phyloP scores from a whole-genome alignment of 2,888 invertebrate genomes.

The Drepana falcataria region DNA sequence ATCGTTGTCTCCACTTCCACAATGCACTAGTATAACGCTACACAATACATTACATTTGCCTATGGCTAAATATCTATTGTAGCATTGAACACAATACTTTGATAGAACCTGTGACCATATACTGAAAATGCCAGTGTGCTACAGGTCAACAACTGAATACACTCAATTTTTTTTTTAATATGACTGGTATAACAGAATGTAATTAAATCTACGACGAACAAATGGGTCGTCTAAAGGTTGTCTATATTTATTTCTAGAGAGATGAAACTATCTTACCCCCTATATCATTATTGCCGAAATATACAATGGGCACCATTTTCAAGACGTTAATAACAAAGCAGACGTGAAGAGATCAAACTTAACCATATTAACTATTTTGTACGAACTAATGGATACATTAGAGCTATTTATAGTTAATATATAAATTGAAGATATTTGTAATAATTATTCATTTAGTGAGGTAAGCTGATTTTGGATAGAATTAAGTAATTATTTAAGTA shows the following conservation, averaged over 20 bases:
- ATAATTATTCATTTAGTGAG: too few relatives aligned
- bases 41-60: neutral
- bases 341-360: neutral
- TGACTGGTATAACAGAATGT: neutral
- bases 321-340: constrained; percentile 24
- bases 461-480: too few relatives aligned
- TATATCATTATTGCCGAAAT: constrained; percentile 52
- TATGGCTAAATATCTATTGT: neutral
- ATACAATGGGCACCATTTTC: constrained; percentile 46
- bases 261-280: constrained; percentile 10
- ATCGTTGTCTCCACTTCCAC: neutral
- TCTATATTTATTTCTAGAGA: constrained; percentile 2
- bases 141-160: too few relatives aligned
- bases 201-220: too few relatives aligned
- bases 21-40: neutral
- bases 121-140: neutral
- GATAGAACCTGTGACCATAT: neutral
- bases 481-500: too few relatives aligned
- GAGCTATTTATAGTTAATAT: too few relatives aligned
- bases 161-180: neutral
- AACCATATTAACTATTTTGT: neutral
- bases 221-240: neutral
- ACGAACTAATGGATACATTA: neutral
- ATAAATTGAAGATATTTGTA: neutral
- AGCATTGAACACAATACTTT: neutral